Percentiles rank a stretch among this genome's conserved stretches.
Conservation (phyloP, 2,888 invertebrate species). For the Amblyteles armatorius region DNA sequence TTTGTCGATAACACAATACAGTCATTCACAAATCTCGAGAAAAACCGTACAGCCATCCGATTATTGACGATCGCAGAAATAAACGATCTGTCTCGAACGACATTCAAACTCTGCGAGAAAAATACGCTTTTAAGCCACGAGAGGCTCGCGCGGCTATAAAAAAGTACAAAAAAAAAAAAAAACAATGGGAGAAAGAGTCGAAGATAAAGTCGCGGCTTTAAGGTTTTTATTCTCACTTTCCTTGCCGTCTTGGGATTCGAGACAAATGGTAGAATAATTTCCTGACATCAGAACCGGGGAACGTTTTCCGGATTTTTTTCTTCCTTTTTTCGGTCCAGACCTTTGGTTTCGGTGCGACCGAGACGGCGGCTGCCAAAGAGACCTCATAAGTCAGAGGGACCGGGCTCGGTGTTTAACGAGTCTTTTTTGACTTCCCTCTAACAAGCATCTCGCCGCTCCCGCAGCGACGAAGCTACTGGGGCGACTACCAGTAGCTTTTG, state of each 20-base stretch:
- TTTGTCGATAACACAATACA: constrained; percentile 4
- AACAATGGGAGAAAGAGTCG: background rate
- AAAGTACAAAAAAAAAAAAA: background rate
- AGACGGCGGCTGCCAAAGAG: constrained; percentile 61
- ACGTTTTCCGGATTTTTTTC: constrained; percentile 60
- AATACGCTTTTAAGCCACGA: background rate
- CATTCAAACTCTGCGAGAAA: background rate
- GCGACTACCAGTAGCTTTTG: constrained; percentile 54
- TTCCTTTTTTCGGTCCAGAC: constrained; percentile 11
- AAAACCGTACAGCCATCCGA: background rate
- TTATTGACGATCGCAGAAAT: background rate
- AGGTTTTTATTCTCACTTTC: constrained; percentile 55
- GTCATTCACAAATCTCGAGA: background rate
- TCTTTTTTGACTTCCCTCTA: constrained; percentile 69
- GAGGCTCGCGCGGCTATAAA: constrained; percentile 8
- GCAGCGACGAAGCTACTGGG: constrained; percentile 25
- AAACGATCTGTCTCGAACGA: background rate
- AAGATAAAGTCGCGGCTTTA: constrained; percentile 28
- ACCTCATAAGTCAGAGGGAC: constrained; percentile 68
- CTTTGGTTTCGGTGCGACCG: constrained; percentile 25
- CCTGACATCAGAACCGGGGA: constrained; percentile 68
- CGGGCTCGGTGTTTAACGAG: constrained; percentile 67
- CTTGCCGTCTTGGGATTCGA: constrained; percentile 67
- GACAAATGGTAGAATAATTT: constrained; percentile 74
- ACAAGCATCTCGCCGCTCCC: constrained; percentile 60